Conservation (phyloP, 1,140 invertebrate genomes). For the Drosophila parvula region DNA sequence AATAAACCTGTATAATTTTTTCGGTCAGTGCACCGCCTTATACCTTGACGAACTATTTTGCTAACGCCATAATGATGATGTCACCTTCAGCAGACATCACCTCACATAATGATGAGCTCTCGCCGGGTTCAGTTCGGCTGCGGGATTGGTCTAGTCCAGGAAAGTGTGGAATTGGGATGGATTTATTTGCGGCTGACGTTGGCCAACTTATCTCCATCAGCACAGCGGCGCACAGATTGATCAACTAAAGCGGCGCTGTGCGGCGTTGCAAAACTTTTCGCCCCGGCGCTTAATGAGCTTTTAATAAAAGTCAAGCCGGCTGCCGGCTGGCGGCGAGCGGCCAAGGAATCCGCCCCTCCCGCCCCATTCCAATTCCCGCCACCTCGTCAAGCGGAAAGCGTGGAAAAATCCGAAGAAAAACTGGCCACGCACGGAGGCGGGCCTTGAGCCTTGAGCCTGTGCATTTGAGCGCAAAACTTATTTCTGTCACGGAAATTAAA, state of each 20-base stretch:
- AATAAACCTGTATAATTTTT: too few relatives aligned
- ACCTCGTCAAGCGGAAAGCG: slow-evolving; percentile 17
- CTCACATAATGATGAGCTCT: slow-evolving; percentile 48
- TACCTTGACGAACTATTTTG: slow-evolving; percentile 39
- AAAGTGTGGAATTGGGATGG: slow-evolving; percentile 38
- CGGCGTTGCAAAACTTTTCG: slow-evolving; percentile 58
- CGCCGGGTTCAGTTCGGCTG: background rate
- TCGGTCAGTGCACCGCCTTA: background rate
- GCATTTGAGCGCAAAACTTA: slow-evolving; percentile 83
- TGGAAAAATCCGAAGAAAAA: slow-evolving; percentile 47
- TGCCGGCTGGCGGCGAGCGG: slow-evolving; percentile 15
- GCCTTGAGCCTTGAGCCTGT: slow-evolving; percentile 57
- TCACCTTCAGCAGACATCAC: slow-evolving; percentile 51
- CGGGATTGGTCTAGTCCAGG: slow-evolving; percentile 23
- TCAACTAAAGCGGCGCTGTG: slow-evolving; percentile 43
- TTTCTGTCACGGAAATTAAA: slow-evolving; percentile 83
- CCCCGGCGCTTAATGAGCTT: slow-evolving; percentile 74
- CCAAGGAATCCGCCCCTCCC: slow-evolving; percentile 2
- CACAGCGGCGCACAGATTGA: slow-evolving; percentile 47
- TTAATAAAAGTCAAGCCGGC: slow-evolving; percentile 76
- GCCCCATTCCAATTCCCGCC: slow-evolving; percentile 1
- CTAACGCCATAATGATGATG: slow-evolving; percentile 73
- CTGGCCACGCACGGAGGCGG: slow-evolving; percentile 52
- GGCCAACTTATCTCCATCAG: slow-evolving; percentile 48
- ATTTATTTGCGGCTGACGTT: slow-evolving; percentile 63